Evolutionary conservation across 2,113 vertebrate genomes (phyloP).

Genomic region (Rhabdomys dilectus): DNA sequence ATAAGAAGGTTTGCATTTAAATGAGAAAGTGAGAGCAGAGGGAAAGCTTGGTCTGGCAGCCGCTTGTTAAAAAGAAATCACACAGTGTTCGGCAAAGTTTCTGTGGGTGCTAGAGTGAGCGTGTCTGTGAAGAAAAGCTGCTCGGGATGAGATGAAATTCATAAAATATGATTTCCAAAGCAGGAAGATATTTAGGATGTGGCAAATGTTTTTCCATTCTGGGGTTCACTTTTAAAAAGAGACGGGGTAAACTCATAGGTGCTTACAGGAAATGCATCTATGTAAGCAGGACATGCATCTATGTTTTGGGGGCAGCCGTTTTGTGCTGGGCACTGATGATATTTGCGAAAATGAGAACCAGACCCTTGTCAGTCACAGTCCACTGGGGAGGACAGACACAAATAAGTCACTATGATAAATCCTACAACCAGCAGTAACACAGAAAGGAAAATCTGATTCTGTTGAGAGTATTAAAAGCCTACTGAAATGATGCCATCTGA

Average conservation of each 20-base stretch:
- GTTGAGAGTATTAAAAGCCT: not conserved
- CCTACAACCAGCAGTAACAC: not conserved
- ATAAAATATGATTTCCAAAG: not conserved
- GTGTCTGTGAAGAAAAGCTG: not conserved
- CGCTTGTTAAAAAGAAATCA: not conserved
- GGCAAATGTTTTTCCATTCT: not conserved
- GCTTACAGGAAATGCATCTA: not conserved
- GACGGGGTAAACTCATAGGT: rapidly evolving
- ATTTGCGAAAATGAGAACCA: not conserved
- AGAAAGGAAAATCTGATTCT: conserved; percentile 24
- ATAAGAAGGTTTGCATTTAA: conserved; percentile 33
- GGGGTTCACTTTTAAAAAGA: not conserved
- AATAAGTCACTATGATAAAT: not conserved
- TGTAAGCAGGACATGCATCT: not conserved
- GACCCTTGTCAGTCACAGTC: not conserved
- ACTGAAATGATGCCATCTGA: not conserved
- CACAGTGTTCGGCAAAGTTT: not conserved
- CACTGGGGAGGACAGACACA: not conserved
- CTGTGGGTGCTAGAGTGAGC: not conserved
- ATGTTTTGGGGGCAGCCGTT: not conserved
- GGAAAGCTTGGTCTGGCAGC: not conserved
- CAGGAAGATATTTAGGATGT: not conserved
- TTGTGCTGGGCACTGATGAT: not conserved
- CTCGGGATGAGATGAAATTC: not conserved
- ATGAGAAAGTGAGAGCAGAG: not conserved